phyloP scores from a whole-genome alignment of 2,888 invertebrate genomes.

The Leuctra nigra region DNA sequence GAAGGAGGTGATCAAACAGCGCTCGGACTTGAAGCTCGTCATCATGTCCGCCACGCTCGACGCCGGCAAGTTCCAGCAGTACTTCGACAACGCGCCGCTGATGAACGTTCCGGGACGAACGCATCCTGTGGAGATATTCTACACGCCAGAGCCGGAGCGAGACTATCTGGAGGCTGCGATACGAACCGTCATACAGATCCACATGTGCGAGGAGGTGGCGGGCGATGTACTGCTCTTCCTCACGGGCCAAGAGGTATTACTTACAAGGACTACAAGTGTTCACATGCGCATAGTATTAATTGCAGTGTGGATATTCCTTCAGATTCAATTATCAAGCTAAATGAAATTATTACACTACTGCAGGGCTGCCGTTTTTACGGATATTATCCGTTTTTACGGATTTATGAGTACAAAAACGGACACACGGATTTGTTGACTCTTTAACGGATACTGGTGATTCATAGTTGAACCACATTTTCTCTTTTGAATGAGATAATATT shows the following conservation, averaged over 20 bases:
- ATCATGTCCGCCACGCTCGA: conserved; percentile 99
- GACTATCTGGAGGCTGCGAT: conserved; percentile 99
- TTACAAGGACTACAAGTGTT: not conserved
- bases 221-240: conserved; percentile 92
- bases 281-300: not conserved
- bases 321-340: too few species aligned
- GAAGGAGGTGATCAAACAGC: conserved; percentile 92
- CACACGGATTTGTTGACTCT: too few species aligned
- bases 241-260: conserved; percentile 61
- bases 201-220: conserved; percentile 87
- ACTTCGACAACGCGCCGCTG: conserved; percentile 96
- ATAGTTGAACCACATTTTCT: too few species aligned
- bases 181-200: conserved; percentile 93
- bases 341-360: too few species aligned
- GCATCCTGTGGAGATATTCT: conserved; percentile 96
- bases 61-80: conserved; percentile 97
- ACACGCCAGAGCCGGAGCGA: conserved; percentile 96
- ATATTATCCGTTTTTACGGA: too few species aligned
- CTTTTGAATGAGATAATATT: too few species aligned
- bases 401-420: too few species aligned
- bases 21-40: conserved; percentile 89
- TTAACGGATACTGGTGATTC: too few species aligned
- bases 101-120: conserved; percentile 98
- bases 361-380: too few species aligned
- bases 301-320: not conserved